These are phyloP conservation scores for Drosophila infuscata DNA, from an alignment of 2,888 invertebrate genomes.

Conservation along the genomic window DNA sequence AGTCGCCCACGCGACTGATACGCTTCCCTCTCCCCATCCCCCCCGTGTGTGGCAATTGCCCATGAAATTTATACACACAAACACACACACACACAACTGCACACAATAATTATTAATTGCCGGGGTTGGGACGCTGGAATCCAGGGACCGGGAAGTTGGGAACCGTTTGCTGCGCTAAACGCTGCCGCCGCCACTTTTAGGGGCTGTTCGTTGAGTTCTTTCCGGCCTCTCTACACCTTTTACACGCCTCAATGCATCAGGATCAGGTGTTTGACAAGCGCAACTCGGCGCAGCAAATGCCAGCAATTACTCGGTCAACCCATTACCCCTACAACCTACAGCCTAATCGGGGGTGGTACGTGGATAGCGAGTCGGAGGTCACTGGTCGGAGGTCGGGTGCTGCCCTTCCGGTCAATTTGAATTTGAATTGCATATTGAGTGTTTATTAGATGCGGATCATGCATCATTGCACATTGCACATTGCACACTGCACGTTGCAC, in stretches of 20 bases:
- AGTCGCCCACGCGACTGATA: constrained; percentile 65
- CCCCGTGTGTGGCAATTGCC: constrained; percentile 71
- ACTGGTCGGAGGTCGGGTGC: constrained; percentile 1
- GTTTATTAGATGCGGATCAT: constrained; percentile 77
- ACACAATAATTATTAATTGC: constrained; percentile 79
- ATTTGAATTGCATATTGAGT: constrained; percentile 74
- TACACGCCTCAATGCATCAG: constrained; percentile 79
- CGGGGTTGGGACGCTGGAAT: constrained; percentile 40
- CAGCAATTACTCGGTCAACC: constrained; percentile 56
- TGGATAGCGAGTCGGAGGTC: neutral
- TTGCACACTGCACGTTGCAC: neutral
- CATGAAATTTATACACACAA: constrained; percentile 79
- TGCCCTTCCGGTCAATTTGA: constrained; percentile 78
- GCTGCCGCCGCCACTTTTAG: constrained; percentile 18
- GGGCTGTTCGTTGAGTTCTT: constrained; percentile 38
- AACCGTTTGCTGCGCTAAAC: constrained; percentile 14
- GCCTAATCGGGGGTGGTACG: constrained; percentile 4
- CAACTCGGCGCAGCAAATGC: constrained; percentile 35
- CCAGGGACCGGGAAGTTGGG: constrained; percentile 4
- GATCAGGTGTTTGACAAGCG: constrained; percentile 82
- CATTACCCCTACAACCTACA: neutral
- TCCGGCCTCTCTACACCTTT: constrained; percentile 82
- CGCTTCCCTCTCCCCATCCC: neutral
- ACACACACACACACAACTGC: constrained; percentile 59
- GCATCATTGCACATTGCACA: constrained; percentile 69